A percentile compares a stretch with the other conserved stretches of the same genome.
phyloP scores from a whole-genome alignment of 2,888 invertebrate genomes.

The Megastigmus dorsalis region DNA sequence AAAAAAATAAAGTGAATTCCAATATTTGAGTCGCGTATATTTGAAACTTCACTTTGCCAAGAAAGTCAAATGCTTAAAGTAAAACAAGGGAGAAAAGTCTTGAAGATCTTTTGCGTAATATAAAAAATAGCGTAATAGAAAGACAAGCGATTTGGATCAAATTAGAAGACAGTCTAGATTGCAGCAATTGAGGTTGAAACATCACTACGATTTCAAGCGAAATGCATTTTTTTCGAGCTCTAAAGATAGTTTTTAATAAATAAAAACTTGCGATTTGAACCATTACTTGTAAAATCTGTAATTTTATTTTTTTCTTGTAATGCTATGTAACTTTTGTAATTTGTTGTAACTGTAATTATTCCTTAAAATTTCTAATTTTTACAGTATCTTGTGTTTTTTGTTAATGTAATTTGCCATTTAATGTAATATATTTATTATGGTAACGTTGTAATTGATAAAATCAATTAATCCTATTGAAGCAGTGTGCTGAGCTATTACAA shows the following conservation, averaged over 20 bases:
- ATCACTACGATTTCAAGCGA: constrained; percentile 43
- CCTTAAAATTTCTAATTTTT: constrained; percentile 44
- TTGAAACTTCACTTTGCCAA: constrained; percentile 50
- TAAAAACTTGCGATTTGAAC: constrained; percentile 49
- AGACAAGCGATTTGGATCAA: constrained; percentile 50
- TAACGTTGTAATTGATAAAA: constrained; percentile 47
- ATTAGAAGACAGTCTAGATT: constrained; percentile 45
- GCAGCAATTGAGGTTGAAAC: constrained; percentile 51
- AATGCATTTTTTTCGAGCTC: constrained; percentile 48
- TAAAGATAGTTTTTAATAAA: constrained; percentile 47
- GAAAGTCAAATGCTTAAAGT: constrained; percentile 46
- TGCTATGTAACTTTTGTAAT: constrained; percentile 49
- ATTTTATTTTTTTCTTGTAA: constrained; percentile 52
- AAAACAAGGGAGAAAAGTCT: constrained; percentile 30
- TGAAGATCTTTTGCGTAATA: constrained; percentile 49
- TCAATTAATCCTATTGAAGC: constrained; percentile 48
- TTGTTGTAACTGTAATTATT: constrained; percentile 47
- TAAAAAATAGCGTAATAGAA: no score
- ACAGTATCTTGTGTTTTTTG: constrained; percentile 48
- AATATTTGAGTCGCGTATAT: constrained; percentile 45
- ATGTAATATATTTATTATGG: constrained; percentile 46
- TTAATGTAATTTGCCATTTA: constrained; percentile 43
- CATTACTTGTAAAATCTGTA: constrained; percentile 47
- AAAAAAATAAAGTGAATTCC: constrained; percentile 43
- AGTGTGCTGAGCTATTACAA: constrained; percentile 43